Base-by-base conservation (phyloP, 2,113 vertebrate species). In the Glaucidium brasilianum region DNA sequence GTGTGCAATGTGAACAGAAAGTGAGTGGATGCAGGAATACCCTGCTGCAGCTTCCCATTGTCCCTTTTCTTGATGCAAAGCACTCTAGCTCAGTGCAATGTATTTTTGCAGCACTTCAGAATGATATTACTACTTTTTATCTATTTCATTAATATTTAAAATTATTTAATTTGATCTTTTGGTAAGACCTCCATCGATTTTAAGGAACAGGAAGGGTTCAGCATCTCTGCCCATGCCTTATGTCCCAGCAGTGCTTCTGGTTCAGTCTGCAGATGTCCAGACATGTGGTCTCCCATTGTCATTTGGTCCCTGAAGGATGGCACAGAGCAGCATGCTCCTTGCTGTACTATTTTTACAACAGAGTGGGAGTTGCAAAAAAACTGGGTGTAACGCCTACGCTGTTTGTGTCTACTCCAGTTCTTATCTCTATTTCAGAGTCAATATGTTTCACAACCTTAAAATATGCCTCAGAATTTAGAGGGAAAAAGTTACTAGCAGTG, bases 291-390 rank as follows among this genome's bases (percentile, higher is more conserved):
- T 68, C 43, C 43, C 41, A 5, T 34, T 10, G 0, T 32, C 4
- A 1, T 41, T 15, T 10, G 77, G 55, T 64, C 86, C 12, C 0
- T 21, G 55, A 60, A 69, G 67, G 68, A 35, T 27, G 60, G n/a
- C 69, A 39, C 5, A 10, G 66, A 85, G 94, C 76, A 71, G 41
- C 3, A 1, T 32, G 34, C 74, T 90, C 26, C 77, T 94, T 10
- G 41, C 32, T 41, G 34, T 5, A 43, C 81, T 97, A 94, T 96
- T 91, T 96, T 96, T 94, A 74, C 62, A 58, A 16, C 56, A 9
- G 86, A 87, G 94, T 95, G 93, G 96, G 96, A 94, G 92, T 72
- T 73, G 84, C 87, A 96, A 43, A 81, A 78, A 78, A 86, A 34
- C 2, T 0, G 0, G 81, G 96, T 95, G 93, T 91, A 64, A 96